These are phyloP conservation scores for Tipula vernalis DNA, from an alignment of 2,888 invertebrate genomes.

Conservation along the genomic window DNA sequence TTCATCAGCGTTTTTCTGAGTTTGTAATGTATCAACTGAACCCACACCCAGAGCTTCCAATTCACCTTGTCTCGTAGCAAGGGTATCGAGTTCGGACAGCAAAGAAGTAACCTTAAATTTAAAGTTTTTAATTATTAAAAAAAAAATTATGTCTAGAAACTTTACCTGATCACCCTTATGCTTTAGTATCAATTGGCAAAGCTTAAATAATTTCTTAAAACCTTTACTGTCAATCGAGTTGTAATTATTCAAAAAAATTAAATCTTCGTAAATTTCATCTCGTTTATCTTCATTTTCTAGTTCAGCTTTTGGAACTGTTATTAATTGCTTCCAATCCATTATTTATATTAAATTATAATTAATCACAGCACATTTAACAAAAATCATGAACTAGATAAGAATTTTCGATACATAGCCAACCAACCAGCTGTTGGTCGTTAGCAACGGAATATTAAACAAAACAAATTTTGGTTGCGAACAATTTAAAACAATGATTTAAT, in stretches of 20 bases:
- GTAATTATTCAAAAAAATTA: constrained; percentile 23
- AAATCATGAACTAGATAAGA: background rate
- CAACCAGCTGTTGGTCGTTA: background rate
- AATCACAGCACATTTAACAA: background rate
- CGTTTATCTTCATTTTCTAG: constrained; percentile 18
- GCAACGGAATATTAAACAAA: background rate
- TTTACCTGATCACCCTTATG: constrained; percentile 30
- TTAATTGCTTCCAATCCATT: constrained; percentile 10
- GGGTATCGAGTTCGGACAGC: background rate
- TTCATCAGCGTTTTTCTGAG: constrained; percentile 21
- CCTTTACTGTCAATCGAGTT: constrained; percentile 31
- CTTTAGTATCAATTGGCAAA: constrained; percentile 27
- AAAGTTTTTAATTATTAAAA: background rate
- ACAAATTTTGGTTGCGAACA: background rate
- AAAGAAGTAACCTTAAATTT: constrained; percentile 8
- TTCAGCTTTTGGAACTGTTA: background rate
- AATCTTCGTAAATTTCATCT: constrained; percentile 28
- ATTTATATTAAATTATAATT: background rate
- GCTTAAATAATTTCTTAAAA: constrained; percentile 28
- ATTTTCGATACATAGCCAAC: background rate
- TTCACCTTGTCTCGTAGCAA: constrained; percentile 12
- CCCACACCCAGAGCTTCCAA: constrained; percentile 13
- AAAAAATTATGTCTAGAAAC: background rate
- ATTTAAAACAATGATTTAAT: background rate
- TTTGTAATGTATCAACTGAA: background rate